Evolutionary conservation across 2,888 invertebrate genomes (phyloP), one percentile per base, ranked within the genome.

Genomic region (Eristalinus aeneus): DNA sequence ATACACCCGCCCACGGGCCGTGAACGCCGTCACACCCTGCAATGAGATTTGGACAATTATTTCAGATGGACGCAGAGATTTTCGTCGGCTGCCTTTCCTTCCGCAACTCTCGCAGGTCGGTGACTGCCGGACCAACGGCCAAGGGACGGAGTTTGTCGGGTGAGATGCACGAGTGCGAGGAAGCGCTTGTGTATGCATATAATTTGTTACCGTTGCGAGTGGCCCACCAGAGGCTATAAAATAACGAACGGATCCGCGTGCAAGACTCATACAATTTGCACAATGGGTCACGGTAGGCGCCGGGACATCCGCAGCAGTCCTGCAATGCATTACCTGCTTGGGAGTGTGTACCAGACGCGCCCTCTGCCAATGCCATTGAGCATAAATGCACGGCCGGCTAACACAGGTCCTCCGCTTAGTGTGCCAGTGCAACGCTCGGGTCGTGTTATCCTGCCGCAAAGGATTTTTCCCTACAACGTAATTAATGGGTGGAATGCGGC

Each of bases 251-350:
- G 63, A 61, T 84, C 46, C 73, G 75, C 71, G 79, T 32, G 73
- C 16, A 61, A 58, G 71, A 36, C 79, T 22, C 58, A 53, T 68
- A 64, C 60, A 76, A 71, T 73, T 76, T 56, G 68, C 72, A 46
- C 80, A 71, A 63, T 32, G 31, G 58, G 27, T 16, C 10, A 12
- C 16, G n/a, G 56, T 10, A 12, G 32, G 61, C 39, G 39, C 3
- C 4, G 46, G 46, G 4, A 20, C 36, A 23, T 31, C 36, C n/a
- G 20, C 11, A n/a, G 16, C 20, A 61, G 53, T 76, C 34, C 81
- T 72, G 81, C 76, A 85, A 81, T 64, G 81, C 81, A 85, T 85
- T 85, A 85, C 81, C 85, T 85, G 85, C 71, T 74, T 61, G 39
- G 10, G 56, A 78, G 58, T 54, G 71, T 36, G 68, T n/a, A n/a